Evolutionary conservation across 2,113 vertebrate genomes (phyloP), one percentile per base, ranked within the genome.

Genomic region (Mustela lutreola): DNA sequence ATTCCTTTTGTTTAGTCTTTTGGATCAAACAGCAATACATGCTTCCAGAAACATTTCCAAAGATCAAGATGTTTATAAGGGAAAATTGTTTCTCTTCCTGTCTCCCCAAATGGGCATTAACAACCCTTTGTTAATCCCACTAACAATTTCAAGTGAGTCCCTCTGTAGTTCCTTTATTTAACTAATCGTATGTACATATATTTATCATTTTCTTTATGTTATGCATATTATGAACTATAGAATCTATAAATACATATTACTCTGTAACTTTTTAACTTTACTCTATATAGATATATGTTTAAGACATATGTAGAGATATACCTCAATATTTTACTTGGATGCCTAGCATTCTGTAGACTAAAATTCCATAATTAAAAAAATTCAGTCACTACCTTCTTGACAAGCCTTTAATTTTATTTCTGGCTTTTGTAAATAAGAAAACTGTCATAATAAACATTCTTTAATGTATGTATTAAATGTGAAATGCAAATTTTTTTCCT

Each of bases 341-440:
- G 58, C 4, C 5, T 19, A 85, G 56, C 75, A 75, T 53, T 78
- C 8, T 62, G 83, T 75, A 62, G 33, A 87, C 85, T 95, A 94
- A 93, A 95, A 89, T 85, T 91, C 24, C 16, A 70, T n/a, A 73
- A 80, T 21, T 87, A 60, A 45, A 96, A 73, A 93, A 39, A 83
- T 36, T 53, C 21, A 95, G 18, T 39, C 85, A 91, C 11, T 83
- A 60, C 4, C 7, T 85, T 94, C 73, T 45, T 75, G 31, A 87
- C 15, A 95, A 83, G 22, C 0, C 6, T 87, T 92, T 3, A 16
- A 26, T 58, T 91, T 90, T 75, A 75, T 65, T 36, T 73, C 94
- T 90, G 71, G 67, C 42, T 94, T 97, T 91, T 76, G 0, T 89
- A 90, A 84, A 76, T 92, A 89, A 83, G 56, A 89, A 96, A 94